A percentile compares a stretch with the other conserved stretches of the same genome.
phyloP scores from a whole-genome alignment of 35 echinoderm and acorn worm genomes.

The Anneissia japonica region DNA sequence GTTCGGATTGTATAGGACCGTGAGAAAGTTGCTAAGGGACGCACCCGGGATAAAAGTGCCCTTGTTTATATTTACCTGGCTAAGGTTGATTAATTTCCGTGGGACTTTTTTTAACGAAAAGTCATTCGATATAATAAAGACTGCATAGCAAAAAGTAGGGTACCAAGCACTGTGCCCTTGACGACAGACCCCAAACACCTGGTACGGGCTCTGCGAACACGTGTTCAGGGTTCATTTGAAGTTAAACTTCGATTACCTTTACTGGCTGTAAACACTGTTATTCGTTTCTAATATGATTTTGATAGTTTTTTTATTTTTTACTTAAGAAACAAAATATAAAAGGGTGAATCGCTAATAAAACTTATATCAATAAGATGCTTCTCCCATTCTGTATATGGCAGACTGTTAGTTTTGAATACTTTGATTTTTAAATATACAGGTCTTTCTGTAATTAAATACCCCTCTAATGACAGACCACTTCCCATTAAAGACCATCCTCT shows the following conservation, averaged over 20 bases:
- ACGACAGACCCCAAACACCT: not conserved
- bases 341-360: no score
- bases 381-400: no score
- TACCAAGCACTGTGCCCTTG: not conserved
- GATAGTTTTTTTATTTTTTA: no score
- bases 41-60: not conserved
- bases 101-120: not conserved
- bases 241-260: not conserved
- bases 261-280: no score
- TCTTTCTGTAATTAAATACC: no score
- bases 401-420: no score
- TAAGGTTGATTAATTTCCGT: not conserved
- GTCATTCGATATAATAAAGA: not conserved
- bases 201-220: not conserved
- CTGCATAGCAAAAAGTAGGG: not conserved
- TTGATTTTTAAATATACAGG: no score
- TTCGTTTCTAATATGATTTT: no score
- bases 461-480: no score
- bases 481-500: no score
- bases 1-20: not conserved
- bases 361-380: no score
- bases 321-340: no score
- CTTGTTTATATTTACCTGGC: not conserved
- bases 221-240: not conserved
- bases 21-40: slow-evolving; percentile 1